These are phyloP conservation scores for Hyposoter didymator DNA, from an alignment of 2,888 invertebrate genomes.

Conservation along the genomic window DNA sequence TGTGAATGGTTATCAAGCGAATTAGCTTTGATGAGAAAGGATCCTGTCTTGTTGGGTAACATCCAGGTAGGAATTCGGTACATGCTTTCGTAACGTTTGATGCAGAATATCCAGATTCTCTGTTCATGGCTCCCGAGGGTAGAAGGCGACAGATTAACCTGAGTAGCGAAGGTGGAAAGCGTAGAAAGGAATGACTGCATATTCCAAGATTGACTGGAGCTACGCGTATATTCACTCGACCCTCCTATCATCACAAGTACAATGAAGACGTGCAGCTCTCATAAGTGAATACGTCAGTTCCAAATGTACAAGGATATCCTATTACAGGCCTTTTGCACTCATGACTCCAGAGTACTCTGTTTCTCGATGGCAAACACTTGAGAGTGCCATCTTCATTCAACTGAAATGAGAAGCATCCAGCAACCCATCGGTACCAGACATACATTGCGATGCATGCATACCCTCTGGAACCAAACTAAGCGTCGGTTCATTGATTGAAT, in stretches of 20 bases:
- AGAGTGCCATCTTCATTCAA: constrained; percentile 8
- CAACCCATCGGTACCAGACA: constrained; percentile 1
- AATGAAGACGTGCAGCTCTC: constrained; percentile 26
- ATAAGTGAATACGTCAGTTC: constrained; percentile 43
- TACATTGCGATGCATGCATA: not conserved
- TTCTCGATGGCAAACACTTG: constrained; percentile 6
- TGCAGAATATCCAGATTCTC: not conserved
- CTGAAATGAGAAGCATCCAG: constrained; percentile 1
- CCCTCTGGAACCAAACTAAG: not conserved
- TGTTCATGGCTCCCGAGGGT: not conserved
- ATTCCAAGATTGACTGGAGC: not conserved
- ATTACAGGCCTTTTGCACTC: constrained; percentile 6
- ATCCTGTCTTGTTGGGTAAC: not conserved
- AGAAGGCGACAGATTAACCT: not conserved
- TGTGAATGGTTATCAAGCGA: not conserved
- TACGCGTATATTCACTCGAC: not conserved
- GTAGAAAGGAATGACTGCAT: not conserved
- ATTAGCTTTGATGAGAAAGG: not conserved
- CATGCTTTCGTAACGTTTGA: constrained; percentile 9
- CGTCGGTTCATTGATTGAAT: not conserved
- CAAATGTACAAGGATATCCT: constrained; percentile 40
- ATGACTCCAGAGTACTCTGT: not conserved
- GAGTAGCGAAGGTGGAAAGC: not conserved
- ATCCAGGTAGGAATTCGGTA: not conserved
- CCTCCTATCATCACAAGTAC: not conserved